Evolutionary conservation across 2,888 invertebrate genomes (phyloP), one percentile per base, ranked within the genome.

Genomic region (Drosophila falleni): DNA sequence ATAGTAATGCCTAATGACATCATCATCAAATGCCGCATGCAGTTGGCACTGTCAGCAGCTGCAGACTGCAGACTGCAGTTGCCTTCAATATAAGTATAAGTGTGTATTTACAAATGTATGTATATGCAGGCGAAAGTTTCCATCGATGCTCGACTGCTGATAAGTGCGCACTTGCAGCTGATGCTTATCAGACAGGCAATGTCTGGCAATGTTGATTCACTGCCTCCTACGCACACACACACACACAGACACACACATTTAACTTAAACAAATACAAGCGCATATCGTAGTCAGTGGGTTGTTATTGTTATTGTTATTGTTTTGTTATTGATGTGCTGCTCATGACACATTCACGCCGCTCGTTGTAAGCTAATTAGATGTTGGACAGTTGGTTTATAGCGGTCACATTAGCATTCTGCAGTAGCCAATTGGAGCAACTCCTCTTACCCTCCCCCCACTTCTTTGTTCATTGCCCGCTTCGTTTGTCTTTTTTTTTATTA

Each of bases 311-410:
- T 58, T 66, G 47, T 67, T 44, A 50, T 51, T 62, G 56, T 64
- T 50, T 71, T 76, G 56, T 69, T 75, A 60, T 70, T 64, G 53
- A 55, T 74, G 63, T 66, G 63, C 51, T 62, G 59, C 49, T 59
- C 44, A 53, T 70, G 78, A 69, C 79, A 74, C 82, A 74, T 79
- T 79, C 64, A 59, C 42, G 63, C 75, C 49, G 44, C 49, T 69
- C 53, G 73, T 80, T 75, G 64, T 67, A 54, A 75, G 64, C 71
- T 86, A 83, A 88, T 87, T 81, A 75, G 70, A 72, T 67, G 81
- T 54, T 65, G 60, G 53, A 76, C 77, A 71, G 58, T 65, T 64
- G 58, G 64, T 64, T 72, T 74, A 69, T 61, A 78, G 56, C 87
- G 71, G 49, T 16, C 41, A 51, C 51, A 73, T 60, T 67, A 64